These are phyloP conservation scores for Peromyscus aztecus DNA, from an alignment of 2,797 vertebrate genomes.

Conservation along the genomic window DNA sequence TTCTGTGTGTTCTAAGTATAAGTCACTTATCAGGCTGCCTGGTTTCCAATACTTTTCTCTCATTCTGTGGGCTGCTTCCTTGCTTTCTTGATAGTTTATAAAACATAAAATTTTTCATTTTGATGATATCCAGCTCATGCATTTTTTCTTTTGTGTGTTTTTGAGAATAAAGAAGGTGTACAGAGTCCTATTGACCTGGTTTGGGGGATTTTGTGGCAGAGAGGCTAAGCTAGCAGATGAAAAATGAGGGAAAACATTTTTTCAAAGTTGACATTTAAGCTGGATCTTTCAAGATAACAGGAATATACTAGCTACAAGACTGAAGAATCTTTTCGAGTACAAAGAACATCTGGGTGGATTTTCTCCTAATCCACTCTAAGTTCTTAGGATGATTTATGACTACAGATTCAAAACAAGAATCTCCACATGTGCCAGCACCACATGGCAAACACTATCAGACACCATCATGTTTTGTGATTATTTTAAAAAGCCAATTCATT, in stretches of 20 bases:
- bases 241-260: not conserved
- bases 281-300: not conserved
- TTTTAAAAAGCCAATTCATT: not conserved
- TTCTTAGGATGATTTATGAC: not conserved
- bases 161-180: not conserved
- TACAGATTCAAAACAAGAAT: not conserved
- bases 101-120: not conserved
- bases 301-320: not conserved
- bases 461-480: not conserved
- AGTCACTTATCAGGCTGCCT: not conserved
- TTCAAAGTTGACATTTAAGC: not conserved
- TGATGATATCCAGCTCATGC: not conserved
- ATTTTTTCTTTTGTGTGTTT: not conserved
- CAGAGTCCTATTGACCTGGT: not conserved
- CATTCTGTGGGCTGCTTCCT: not conserved
- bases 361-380: not conserved
- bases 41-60: not conserved
- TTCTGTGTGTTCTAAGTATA: not conserved
- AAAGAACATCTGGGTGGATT: not conserved
- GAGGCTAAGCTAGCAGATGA: not conserved
- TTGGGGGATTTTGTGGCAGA: accelerated
- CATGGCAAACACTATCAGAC: not conserved
- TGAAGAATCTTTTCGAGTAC: not conserved
- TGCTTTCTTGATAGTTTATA: not conserved
- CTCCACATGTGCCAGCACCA: not conserved